Evolutionary conservation across 2,797 vertebrate genomes (phyloP), one percentile per base, ranked within the genome.

Genomic region (Anas capensis): DNA sequence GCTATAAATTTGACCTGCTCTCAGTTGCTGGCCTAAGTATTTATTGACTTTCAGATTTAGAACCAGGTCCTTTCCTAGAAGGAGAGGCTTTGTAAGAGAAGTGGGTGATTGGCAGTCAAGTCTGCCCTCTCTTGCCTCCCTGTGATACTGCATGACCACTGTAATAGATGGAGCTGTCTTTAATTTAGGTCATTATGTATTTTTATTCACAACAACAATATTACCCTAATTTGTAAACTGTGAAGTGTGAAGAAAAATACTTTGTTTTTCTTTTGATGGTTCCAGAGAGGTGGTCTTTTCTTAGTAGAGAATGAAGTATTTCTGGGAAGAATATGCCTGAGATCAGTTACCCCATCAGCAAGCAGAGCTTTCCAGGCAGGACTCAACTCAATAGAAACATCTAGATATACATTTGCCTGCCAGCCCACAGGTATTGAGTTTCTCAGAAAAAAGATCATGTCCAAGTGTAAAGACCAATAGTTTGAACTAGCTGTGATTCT

Each of bases 1-100:
- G 73, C 42, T 68, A 8, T 82, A 87, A 95, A 95, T 91, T 81
- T 88, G 53, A 82, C 85, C n/a, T 81, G 72, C 42, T 90, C 60
- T 86, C 70, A 62, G n/a, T 88, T 56, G 51, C 89, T 81, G 61
- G 76, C 54, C 46, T 70, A 8, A 3, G 0, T 57, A 53, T 33
- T 86, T 86, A 24, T 14, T 48, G 82, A 62, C 14, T 54, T 58
- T 73, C 64, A 71, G 23, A n/a, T 38, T 48, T 10, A 64, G 56
- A 79, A 91, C 82, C 69, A 73, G 90, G 66, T 66, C 31, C 46
- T 40, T 54, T 79, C 38, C 31, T 31, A 14, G 23, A 24, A 48
- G 48, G 48, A 49, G 12, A 48, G 48, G n/a, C 72, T 34, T 2
- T 23, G 42, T 8, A 33, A 19, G 61, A 44, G 51, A 5, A 42